Base-by-base conservation (phyloP, 2,888 invertebrate genomes). In the Iselma pallidipennis region DNA sequence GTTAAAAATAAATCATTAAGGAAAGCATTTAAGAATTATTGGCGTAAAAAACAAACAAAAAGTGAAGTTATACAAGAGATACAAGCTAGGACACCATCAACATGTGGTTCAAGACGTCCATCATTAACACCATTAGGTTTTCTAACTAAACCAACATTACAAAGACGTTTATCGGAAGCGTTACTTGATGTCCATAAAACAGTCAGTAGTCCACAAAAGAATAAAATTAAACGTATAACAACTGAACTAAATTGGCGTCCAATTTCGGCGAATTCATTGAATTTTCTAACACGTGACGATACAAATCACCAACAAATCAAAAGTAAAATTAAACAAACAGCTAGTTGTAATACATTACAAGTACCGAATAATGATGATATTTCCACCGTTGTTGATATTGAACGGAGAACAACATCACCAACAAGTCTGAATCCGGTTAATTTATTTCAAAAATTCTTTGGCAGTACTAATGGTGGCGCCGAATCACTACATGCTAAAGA, bases 21-120 rank as follows among this genome's bases (percentile, higher is more conserved):
- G 61, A 89, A 89, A 75, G 89, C 91, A 55, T 87, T 92, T 71
- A 85, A 89, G 70, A 91, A 92, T 77, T 91, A 91, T 77, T 88
- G 89, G 85, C 84, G 92, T 51, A 91, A 92, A 81, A 87, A 91
- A 76, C 85, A 90, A 81, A 90, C 90, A 2, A 91, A 91, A 79
- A 90, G 89, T 74, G 91, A 92, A 78, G 87, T 92, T 49, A 89
- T 91, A 65, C 89, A 91, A 76, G 92, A 92, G 79, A 92, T 92
- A 65, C 91, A 92, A 78, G 91, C 91, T 4, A 83, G 91, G 66
- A 91, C 91, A 2, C 92, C 91, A 3, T 91, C 91, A 64, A 90
- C 88, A 1, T 91, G 91, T 64, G 91, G 91, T 0, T 91, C 91
- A 0, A 83, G 91, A 55, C 82, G 91, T 51, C 91, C 91, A 0